Base-by-base conservation (phyloP, 2,113 vertebrate species). In the Oryzias melastigma region DNA sequence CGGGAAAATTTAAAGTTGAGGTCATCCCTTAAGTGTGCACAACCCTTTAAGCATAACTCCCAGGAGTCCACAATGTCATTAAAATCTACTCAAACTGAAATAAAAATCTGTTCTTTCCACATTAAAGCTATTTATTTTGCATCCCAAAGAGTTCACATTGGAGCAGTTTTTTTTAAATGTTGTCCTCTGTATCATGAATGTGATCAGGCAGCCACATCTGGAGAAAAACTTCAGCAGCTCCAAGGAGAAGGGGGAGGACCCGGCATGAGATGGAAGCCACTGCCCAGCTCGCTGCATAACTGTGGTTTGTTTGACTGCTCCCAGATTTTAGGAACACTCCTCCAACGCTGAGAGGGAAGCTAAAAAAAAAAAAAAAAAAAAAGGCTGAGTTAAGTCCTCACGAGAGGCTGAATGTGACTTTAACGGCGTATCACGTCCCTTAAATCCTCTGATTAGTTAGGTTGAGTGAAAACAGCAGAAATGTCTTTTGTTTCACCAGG, bases 241-340 rank as follows among this genome's bases (percentile, higher is more conserved):
- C 80, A 82, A 82, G 87, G 83, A 85, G 53, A 54, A 81, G 73
- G 79, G 76, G 78, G 82, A 78, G 82, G 86, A 76, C 68, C 75
- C 27, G 46, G 65, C 8, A 7, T 71, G 27, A 68, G 76, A 69
- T 24, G 57, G 61, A 85, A 72, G 77, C 80, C 80, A 59, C 71
- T 71, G 71, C 81, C 75, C 69, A 50, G 71, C 56, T 75, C 15
- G 22, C 76, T 71, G 53, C 83, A 88, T 88, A 82, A 10, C 81
- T 88, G 88, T 87, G 88, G 83, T 69, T 84, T 70, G 17, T 65
- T 65, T 50, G 58, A 58, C 43, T 77, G 65, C 69, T 45, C 35
- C 42, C 43, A 67, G 45, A 50, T 62, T 66, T 22, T 64, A 77
- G 47, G 20, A 65, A 68, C 57, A 62, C 61, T 68, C 52, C 53